These are phyloP conservation scores for Diarsia brunnea DNA, from an alignment of 2,888 invertebrate genomes.

Conservation along the genomic window DNA sequence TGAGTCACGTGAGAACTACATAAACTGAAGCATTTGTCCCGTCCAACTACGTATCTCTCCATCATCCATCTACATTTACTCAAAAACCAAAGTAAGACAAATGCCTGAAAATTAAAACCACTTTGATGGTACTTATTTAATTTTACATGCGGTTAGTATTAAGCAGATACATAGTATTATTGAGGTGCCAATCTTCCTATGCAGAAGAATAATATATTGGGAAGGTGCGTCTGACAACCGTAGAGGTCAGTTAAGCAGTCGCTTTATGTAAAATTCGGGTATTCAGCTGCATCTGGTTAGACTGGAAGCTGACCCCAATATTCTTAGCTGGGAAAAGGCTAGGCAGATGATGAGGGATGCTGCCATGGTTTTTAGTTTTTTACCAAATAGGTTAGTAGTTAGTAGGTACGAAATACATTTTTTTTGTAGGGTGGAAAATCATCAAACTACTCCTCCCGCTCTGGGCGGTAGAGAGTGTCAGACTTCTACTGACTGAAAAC, in stretches of 20 bases:
- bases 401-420: too few relatives aligned
- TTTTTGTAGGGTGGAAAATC: too few relatives aligned
- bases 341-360: neutral
- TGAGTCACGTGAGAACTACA: slow-evolving; percentile 31
- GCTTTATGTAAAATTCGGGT: neutral
- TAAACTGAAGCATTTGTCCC: slow-evolving; percentile 2
- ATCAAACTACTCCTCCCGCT: too few relatives aligned
- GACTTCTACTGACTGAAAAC: too few relatives aligned
- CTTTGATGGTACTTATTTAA: neutral
- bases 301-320: neutral
- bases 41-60: too few relatives aligned
- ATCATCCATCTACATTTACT: neutral
- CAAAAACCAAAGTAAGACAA: slow-evolving; percentile 8
- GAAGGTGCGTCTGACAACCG: neutral
- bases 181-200: neutral
- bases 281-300: neutral
- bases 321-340: neutral
- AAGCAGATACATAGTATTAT: neutral
- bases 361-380: neutral
- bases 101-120: neutral
- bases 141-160: neutral
- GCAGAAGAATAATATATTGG: neutral
- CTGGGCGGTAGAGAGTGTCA: too few relatives aligned
- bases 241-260: neutral
- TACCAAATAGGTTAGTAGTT: too few relatives aligned